Conservation (phyloP, 2,888 invertebrate species). For the Periphyllus acericola region DNA sequence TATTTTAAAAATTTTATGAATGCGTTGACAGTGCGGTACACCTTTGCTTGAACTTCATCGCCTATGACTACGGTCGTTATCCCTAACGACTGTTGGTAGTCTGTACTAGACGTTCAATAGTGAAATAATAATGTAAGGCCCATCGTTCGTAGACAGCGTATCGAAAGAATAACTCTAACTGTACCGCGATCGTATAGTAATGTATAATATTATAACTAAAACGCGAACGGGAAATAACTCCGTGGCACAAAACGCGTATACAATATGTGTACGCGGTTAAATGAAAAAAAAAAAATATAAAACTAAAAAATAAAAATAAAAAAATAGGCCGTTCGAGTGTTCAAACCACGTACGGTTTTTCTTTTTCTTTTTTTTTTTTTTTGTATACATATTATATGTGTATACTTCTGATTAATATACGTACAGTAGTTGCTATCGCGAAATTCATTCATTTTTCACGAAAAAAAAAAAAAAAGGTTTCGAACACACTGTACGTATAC, state of each 20-base stretch:
- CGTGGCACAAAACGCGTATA: not conserved
- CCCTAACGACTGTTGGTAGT: too few relatives aligned
- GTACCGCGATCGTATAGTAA: too few relatives aligned
- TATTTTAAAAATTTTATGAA: too few relatives aligned
- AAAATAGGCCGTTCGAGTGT: not conserved
- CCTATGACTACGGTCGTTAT: too few relatives aligned
- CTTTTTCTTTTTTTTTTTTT: not conserved
- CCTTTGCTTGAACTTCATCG: too few relatives aligned
- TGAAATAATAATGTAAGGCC: too few relatives aligned
- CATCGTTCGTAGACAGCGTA: too few relatives aligned
- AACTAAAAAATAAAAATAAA: too few relatives aligned
- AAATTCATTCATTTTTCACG: conserved; percentile 25
- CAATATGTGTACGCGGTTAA: not conserved
- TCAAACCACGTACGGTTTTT: not conserved
- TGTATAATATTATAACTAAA: not conserved
- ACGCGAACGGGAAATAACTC: not conserved
- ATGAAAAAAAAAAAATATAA: not conserved
- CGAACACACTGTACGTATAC: not conserved
- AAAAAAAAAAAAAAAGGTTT: not conserved
- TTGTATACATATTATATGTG: not conserved
- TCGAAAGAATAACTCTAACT: too few relatives aligned
- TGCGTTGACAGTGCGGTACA: too few relatives aligned
- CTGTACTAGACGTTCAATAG: too few relatives aligned
- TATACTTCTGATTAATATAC: conserved; percentile 20
- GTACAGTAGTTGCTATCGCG: not conserved